Evolutionary conservation across 2,113 vertebrate species (phyloP).

Genomic region (Indicator maculatus): DNA sequence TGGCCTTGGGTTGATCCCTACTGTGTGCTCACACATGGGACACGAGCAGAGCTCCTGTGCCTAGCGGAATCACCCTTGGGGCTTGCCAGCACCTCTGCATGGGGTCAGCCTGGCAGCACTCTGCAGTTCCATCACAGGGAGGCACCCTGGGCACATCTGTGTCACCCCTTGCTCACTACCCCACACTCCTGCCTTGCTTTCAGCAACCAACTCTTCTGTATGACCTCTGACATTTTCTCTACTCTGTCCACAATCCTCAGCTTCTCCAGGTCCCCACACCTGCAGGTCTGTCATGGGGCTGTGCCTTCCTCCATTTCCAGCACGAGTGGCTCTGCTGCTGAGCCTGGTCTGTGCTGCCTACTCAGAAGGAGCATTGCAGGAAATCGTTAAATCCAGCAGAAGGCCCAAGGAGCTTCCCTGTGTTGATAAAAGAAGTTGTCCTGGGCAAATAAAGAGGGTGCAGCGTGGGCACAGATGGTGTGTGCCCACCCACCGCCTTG

Average conservation of each 20-base stretch:
- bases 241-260: background rate
- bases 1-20: background rate
- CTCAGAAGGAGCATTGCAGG: background rate
- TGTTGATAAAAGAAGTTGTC: background rate
- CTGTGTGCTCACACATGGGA: rapidly evolving
- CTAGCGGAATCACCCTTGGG: background rate
- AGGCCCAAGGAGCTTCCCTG: background rate
- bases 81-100: background rate
- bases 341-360: background rate
- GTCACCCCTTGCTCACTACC: background rate
- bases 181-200: background rate
- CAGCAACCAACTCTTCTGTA: background rate
- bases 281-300: background rate
- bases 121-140: rapidly evolving
- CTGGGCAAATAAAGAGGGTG: background rate
- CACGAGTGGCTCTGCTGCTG: background rate
- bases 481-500: constrained; percentile 3
- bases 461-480: background rate
- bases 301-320: background rate
- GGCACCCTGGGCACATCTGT: background rate
- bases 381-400: background rate
- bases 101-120: background rate
- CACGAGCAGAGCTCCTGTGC: background rate
- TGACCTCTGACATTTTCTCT: background rate
- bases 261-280: background rate